A percentile compares a stretch with the other conserved stretches of the same genome.
These are phyloP conservation scores for Halocaridina rubra DNA, from an alignment of 2,888 invertebrate species.

Conservation along the genomic window DNA sequence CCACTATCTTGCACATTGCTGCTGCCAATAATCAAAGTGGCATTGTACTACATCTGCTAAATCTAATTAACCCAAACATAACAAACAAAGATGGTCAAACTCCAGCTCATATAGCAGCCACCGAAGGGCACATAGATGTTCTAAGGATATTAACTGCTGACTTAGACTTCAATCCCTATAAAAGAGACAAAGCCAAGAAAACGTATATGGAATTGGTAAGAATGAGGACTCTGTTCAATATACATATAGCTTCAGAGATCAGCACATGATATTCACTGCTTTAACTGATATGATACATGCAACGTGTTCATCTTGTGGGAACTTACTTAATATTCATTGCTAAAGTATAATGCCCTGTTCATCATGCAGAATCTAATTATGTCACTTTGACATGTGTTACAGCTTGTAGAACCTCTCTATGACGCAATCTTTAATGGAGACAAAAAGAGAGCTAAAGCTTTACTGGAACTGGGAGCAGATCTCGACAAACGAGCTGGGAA, in stretches of 20 bases:
- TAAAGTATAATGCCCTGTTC: too few relatives aligned
- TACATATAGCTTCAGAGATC: too few relatives aligned
- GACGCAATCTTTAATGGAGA: neutral
- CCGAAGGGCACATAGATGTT: conserved; percentile 21
- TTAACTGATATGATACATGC: too few relatives aligned
- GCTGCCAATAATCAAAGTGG: conserved; percentile 20
- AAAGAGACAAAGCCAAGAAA: neutral
- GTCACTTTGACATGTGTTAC: too few relatives aligned
- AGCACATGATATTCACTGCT: too few relatives aligned
- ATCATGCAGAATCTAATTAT: too few relatives aligned
- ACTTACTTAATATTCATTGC: too few relatives aligned
- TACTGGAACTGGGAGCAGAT: neutral
- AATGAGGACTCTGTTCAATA: too few relatives aligned
- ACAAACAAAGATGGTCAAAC: conserved; percentile 29
- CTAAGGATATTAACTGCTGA: conserved; percentile 15
- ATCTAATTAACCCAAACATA: conserved; percentile 29
- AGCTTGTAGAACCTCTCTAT: neutral
- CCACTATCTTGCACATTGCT: conserved; percentile 23
- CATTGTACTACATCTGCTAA: neutral
- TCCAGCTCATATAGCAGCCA: conserved; percentile 38
- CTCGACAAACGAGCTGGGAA: neutral
- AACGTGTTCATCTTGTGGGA: too few relatives aligned
- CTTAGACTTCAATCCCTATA: neutral
- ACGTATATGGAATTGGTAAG: conserved; percentile 27
- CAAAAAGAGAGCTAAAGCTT: neutral